These are phyloP conservation scores for Globodera rostochiensis DNA, from an alignment of 1,140 invertebrate species.

Conservation along the genomic window DNA sequence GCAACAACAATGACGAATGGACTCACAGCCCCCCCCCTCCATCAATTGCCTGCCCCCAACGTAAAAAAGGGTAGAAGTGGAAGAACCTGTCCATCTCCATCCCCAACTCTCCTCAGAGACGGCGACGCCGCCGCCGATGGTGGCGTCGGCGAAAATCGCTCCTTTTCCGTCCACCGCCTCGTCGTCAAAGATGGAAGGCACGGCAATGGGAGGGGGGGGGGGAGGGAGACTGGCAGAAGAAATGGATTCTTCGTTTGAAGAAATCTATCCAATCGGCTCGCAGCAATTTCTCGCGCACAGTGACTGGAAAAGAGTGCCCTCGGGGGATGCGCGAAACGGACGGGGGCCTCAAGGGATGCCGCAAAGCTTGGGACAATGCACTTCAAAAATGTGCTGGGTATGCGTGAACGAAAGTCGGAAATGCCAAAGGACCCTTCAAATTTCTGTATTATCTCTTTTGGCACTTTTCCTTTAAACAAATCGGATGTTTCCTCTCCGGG, in stretches of 20 bases:
- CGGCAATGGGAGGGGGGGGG: not conserved
- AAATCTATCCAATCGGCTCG: not conserved
- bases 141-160: constrained; percentile 4
- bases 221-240: not conserved
- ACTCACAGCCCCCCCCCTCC: not conserved
- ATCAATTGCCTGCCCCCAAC: not conserved
- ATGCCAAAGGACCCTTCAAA: not conserved
- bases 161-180: not conserved
- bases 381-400: not conserved
- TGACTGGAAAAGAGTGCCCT: not conserved
- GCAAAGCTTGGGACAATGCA: not conserved
- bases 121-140: not conserved
- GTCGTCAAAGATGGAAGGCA: not conserved
- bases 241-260: not conserved
- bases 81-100: constrained; percentile 11
- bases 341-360: not conserved
- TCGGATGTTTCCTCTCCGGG: no score
- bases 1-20: constrained; percentile 5
- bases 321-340: not conserved
- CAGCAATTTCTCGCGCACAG: not conserved
- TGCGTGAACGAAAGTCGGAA: not conserved
- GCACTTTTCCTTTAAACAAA: not conserved
- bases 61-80: constrained; percentile 5
- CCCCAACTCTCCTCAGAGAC: not conserved
- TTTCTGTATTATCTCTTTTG: not conserved